Percentiles rank a stretch among this genome's conserved stretches.
Evolutionary conservation across 2,797 vertebrate species (phyloP).

Genomic region (Novumbra hubbsi): DNA sequence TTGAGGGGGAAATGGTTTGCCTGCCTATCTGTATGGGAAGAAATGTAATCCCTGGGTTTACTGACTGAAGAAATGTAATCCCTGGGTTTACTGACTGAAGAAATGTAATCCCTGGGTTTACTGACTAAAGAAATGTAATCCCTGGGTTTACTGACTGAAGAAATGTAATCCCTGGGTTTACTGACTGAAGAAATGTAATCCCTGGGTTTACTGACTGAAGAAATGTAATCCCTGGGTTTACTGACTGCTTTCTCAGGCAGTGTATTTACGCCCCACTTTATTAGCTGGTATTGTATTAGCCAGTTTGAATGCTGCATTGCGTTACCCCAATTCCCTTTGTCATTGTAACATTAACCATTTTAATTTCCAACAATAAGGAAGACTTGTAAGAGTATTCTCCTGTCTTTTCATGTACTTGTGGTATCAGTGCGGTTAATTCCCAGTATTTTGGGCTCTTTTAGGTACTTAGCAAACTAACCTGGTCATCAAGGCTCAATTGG

Average conservation of each 20-base stretch:
- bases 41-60: constrained; percentile 5
- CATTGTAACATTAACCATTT: background rate
- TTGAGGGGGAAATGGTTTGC: background rate
- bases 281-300: constrained; percentile 16
- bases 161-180: no score
- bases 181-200: no score
- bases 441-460: no score
- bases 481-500: no score
- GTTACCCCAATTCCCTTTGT: background rate
- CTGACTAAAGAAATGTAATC: no score
- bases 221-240: constrained; percentile 5
- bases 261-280: constrained; percentile 8
- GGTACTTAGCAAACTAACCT: no score
- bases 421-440: no score
- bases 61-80: no score
- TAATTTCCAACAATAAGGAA: no score
- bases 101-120: no score
- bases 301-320: constrained; percentile 19
- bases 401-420: no score
- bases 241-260: constrained; percentile 2
- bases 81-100: background rate
- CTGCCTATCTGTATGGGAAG: background rate
- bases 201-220: background rate
- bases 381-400: no score
- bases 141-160: background rate